Base-by-base conservation (phyloP, 2,797 vertebrate species). In the Rhodeus uyekii region DNA sequence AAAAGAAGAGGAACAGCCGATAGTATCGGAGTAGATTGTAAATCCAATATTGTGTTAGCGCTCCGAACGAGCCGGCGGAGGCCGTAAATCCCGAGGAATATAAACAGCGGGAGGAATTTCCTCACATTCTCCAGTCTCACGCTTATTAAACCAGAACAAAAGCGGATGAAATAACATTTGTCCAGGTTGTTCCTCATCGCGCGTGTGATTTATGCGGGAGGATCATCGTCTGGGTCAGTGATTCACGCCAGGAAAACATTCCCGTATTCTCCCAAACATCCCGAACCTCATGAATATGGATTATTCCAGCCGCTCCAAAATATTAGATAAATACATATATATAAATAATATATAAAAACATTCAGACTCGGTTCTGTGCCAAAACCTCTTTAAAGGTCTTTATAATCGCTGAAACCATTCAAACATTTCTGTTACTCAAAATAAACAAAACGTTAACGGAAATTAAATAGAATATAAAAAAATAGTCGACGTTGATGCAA, bases 1-100 rank as follows among this genome's bases (percentile, higher is more conserved):
- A 76, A 88, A 88, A 84, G 72, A 82, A 82, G 65, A 80, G 78
- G 63, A 83, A 68, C 75, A 58, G 78, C 76, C 85, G 73, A 86
- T 81, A 87, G 88, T 88, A 87, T 91, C 87, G 85, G 77, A 76
- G 86, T 48, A 80, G 83, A 55, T 68, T 64, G 86, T 89, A 91
- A 90, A 93, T 91, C 89, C 91, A 89, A 92, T 92, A 92, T 89
- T 91, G 90, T 82, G 87, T 90, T 92, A 91, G 84, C 88, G 88
- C 89, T 60, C 55, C 88, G 85, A 82, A 87, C 85, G 89, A 86
- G 86, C 85, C 80, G 86, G 86, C 86, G 88, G 88, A 82, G 82
- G 83, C 90, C 87, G 83, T 89, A 92, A 93, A 94, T 93, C 91
- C 89, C 85, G 91, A 88, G 90, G 89, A 91, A 73, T 86, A 91